phyloP scores from a whole-genome alignment of 2,113 vertebrate genomes.

The Tiliqua scincoides region DNA sequence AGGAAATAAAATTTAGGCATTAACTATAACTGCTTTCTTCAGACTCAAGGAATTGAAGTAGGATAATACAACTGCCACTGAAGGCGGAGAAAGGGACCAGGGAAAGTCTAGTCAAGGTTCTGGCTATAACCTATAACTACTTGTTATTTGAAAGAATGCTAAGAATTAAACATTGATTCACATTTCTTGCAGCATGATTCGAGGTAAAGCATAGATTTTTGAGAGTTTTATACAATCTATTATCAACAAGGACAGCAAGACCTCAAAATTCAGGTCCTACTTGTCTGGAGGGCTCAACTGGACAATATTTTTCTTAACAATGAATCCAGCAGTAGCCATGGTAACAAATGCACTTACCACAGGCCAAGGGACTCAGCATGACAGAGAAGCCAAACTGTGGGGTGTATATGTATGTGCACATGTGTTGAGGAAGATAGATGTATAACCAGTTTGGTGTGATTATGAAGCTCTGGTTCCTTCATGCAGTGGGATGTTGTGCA shows the following conservation, averaged over 20 bases:
- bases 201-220: background rate
- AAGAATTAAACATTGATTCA: constrained; percentile 18
- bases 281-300: constrained; percentile 13
- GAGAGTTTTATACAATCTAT: constrained; percentile 4
- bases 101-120: background rate
- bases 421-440: background rate
- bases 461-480: background rate
- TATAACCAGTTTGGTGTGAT: background rate
- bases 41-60: background rate
- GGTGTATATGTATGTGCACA: background rate
- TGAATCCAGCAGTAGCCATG: constrained; percentile 14
- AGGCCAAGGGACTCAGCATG: background rate
- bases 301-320: constrained; percentile 18
- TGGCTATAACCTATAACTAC: background rate
- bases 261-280: constrained; percentile 15
- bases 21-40: background rate
- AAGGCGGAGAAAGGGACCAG: background rate
- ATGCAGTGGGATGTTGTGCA: background rate
- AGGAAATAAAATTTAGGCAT: background rate
- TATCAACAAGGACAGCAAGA: constrained; percentile 4
- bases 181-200: background rate
- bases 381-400: constrained; percentile 9
- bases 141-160: background rate
- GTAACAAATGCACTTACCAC: constrained; percentile 13
- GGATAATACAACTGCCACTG: background rate